Evolutionary conservation across 2,797 vertebrate species (phyloP).

Genomic region (Mus caroli): DNA sequence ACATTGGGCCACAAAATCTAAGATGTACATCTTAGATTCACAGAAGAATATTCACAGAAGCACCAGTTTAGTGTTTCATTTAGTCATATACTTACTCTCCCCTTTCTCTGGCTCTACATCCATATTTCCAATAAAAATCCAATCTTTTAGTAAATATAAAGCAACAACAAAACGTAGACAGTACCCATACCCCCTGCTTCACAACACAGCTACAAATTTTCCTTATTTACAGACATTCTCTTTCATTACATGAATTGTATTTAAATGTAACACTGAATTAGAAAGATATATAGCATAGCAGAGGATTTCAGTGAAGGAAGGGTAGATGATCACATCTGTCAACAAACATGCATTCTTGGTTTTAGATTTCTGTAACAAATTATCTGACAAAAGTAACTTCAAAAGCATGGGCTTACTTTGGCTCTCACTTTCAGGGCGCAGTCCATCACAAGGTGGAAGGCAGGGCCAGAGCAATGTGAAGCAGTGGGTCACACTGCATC

Average conservation of each 20-base stretch:
- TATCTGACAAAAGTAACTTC: no score
- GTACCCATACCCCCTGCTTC: not conserved
- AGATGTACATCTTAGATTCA: no score
- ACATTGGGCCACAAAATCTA: not conserved
- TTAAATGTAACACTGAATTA: conserved; percentile 10
- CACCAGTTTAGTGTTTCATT: not conserved
- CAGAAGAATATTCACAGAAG: not conserved
- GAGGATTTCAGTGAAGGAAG: not conserved
- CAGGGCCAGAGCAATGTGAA: no score
- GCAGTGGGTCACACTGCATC: not conserved
- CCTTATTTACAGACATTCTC: not conserved
- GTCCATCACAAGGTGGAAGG: not conserved
- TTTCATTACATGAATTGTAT: not conserved
- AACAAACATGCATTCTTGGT: not conserved
- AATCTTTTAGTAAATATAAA: conserved; percentile 17
- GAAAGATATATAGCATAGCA: not conserved
- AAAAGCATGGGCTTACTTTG: not conserved
- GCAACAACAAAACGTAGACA: not conserved
- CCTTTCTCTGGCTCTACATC: not conserved
- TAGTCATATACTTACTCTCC: not conserved
- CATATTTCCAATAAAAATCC: not conserved
- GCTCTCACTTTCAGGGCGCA: not conserved
- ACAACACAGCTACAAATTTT: not conserved
- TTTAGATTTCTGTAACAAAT: not conserved
- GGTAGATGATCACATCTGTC: not conserved